Conservation (phyloP, 23 tunicate genomes). For the Clavelina lepadiformis region DNA sequence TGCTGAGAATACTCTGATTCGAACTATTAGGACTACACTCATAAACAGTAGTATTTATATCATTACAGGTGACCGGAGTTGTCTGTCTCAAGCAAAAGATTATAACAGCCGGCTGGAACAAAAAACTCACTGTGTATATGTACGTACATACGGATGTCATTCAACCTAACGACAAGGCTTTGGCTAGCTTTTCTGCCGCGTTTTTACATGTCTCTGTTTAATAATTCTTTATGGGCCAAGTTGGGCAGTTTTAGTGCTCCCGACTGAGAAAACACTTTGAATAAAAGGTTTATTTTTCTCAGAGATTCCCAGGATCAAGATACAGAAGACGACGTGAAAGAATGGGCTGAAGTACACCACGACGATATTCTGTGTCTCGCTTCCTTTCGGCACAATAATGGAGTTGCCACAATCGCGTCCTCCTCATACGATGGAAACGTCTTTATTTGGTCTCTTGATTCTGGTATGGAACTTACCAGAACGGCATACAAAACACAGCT, state of each 20-base stretch:
- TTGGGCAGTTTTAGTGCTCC: too few species aligned
- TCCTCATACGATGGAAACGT: constrained; percentile 92
- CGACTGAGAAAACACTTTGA: too few species aligned
- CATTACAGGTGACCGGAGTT: constrained; percentile 71
- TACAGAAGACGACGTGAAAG: constrained; percentile 7
- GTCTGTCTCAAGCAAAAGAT: constrained; percentile 67
- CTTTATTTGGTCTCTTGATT: constrained; percentile 74
- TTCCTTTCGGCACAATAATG: constrained; percentile 33
- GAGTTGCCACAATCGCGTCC: constrained; percentile 63
- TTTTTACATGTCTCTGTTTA: too few species aligned
- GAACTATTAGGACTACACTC: too few species aligned
- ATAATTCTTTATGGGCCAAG: too few species aligned
- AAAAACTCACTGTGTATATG: constrained; percentile 54
- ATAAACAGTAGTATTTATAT: too few species aligned
- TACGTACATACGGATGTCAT: constrained; percentile 19
- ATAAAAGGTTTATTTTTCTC: too few species aligned
- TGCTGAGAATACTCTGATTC: neutral
- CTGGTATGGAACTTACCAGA: too few species aligned
- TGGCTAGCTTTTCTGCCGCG: too few species aligned
- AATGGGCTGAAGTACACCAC: constrained; percentile 67
- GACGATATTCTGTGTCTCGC: constrained; percentile 79
- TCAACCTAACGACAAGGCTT: too few species aligned
- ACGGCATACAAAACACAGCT: neutral
- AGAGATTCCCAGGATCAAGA: constrained; percentile 34
- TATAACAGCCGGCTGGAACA: constrained; percentile 74